Base-by-base conservation (phyloP, 2,113 vertebrate genomes). In the Pelecanus crispus region DNA sequence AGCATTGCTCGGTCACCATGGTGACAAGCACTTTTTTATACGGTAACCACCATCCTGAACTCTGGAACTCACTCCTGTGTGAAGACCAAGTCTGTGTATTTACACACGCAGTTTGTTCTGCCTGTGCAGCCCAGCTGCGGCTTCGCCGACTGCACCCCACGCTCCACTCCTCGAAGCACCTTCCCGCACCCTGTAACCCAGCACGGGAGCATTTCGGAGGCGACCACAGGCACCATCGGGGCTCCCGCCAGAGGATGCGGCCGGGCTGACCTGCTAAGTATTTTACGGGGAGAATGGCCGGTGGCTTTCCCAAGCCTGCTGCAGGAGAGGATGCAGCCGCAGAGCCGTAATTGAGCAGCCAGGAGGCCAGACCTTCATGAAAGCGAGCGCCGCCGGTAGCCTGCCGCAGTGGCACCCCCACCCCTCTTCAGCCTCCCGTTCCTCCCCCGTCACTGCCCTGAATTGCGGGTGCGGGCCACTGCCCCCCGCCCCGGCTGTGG, bases 1-100 rank as follows among this genome's bases (percentile, higher is more conserved):
- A 15, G 71, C 87, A 96, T 74, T 92, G 90, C 81, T 90, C 9
- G 36, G 86, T 75, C 87, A 58, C 87, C 96, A 88, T 44, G 91
- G 94, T 58, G 88, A 84, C 74, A 17, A 92, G 42, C 77, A 83
- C 40, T 92, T 94, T 77, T 78, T 73, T 70, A 71, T 32, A 87
- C 2, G 4, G 6, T 58, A 61, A 62, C 40, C 66, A 62, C 81
- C 75, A 62, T 25, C 47, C 84, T 31, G 71, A 82, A 65, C 86
- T 50, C 62, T 20, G 45, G 40, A 28, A 2, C 71, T 73, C 47
- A 13, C 53, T 66, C 42, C 67, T 3, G 45, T 11, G 29, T 1
- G 80, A 63, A 84, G 83, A 31, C 62, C n/a, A 21, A 44, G 16
- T 9, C 77, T 2, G 0, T 5, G 45, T 11, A 13, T 29, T 45